phyloP scores from a whole-genome alignment of 1,140 invertebrate genomes.

The Pogonomyrmex barbatus region DNA sequence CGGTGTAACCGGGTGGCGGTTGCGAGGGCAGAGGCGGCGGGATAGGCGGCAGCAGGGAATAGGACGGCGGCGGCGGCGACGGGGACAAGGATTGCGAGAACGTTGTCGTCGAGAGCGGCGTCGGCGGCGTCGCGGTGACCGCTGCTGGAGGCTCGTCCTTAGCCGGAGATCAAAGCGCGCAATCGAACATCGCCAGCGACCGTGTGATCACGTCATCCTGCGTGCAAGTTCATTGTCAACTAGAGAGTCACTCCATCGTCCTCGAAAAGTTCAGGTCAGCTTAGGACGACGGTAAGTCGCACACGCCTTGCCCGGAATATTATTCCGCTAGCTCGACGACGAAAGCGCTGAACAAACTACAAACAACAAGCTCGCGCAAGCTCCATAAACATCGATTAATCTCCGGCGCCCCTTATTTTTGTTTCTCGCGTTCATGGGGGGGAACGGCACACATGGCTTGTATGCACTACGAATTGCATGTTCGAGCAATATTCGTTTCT shows the following conservation, averaged over 20 bases:
- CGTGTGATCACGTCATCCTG: slow-evolving; percentile 93
- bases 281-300: neutral
- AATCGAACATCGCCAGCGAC: slow-evolving; percentile 93
- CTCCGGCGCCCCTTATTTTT: slow-evolving; percentile 34
- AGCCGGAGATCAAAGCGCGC: slow-evolving; percentile 89
- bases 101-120: slow-evolving; percentile 74
- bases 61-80: slow-evolving; percentile 78
- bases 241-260: neutral
- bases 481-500: too few relatives aligned
- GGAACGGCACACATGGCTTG: neutral
- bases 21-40: slow-evolving; percentile 74
- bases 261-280: neutral
- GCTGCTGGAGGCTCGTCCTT: slow-evolving; percentile 77
- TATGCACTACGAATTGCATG: neutral
- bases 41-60: slow-evolving; percentile 77
- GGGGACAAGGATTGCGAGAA: slow-evolving; percentile 78
- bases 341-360: slow-evolving; percentile 29
- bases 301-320: neutral
- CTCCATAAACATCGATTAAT: slow-evolving; percentile 49
- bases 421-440: neutral
- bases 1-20: slow-evolving; percentile 76
- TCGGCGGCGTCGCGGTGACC: slow-evolving; percentile 73
- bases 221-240: slow-evolving; percentile 5
- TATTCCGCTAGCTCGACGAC: neutral
- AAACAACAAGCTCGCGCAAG: slow-evolving; percentile 27